These are phyloP conservation scores for Pyrocoelia pectoralis DNA, from an alignment of 2,888 invertebrate species.

Conservation along the genomic window DNA sequence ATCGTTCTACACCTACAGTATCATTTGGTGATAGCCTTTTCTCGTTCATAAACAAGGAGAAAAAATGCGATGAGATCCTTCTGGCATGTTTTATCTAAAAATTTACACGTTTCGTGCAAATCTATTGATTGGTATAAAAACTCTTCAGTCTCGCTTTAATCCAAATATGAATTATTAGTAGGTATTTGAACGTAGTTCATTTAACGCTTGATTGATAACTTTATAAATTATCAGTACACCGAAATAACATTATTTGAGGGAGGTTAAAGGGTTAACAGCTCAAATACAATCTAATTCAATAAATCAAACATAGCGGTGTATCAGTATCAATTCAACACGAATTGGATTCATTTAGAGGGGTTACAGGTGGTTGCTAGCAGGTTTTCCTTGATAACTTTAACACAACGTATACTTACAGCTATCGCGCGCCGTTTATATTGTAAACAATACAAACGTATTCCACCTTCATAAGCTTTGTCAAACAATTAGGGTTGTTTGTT, in stretches of 20 bases:
- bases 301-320: background rate
- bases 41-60: too few relatives aligned
- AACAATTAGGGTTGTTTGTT: background rate
- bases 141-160: too few relatives aligned
- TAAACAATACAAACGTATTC: background rate
- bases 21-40: too few relatives aligned
- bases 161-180: too few relatives aligned
- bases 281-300: background rate
- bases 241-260: background rate
- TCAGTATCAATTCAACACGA: background rate
- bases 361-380: background rate
- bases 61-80: too few relatives aligned
- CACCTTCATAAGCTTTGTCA: background rate
- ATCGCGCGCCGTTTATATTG: background rate
- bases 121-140: too few relatives aligned
- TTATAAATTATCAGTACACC: background rate
- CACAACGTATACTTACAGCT: background rate
- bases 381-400: background rate
- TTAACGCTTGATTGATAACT: background rate
- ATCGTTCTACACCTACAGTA: too few relatives aligned
- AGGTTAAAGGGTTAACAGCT: background rate
- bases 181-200: too few relatives aligned
- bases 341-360: constrained; percentile 1
- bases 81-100: too few relatives aligned
- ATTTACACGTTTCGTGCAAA: too few relatives aligned